A percentile compares a stretch with the other conserved stretches of the same genome.
Evolutionary conservation across 2,113 vertebrate species (phyloP).

Genomic region (Grallaria varia): DNA sequence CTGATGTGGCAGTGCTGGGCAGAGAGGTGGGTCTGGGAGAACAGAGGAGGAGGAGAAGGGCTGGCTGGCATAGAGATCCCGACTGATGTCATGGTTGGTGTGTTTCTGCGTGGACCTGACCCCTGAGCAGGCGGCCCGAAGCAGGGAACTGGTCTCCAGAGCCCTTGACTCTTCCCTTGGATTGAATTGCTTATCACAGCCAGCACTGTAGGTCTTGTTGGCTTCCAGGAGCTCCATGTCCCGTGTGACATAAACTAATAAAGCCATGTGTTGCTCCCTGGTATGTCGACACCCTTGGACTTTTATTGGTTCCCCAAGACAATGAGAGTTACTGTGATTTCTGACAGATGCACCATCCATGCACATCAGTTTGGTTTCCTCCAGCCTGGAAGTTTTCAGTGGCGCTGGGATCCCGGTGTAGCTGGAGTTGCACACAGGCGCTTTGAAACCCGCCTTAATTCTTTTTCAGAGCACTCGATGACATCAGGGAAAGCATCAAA

Average conservation of each 20-base stretch:
- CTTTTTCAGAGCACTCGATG: constrained; percentile 85
- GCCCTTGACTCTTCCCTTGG: fast-evolving
- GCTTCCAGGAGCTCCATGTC: background rate
- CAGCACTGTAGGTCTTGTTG: background rate
- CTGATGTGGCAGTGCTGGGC: fast-evolving
- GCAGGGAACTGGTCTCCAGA: background rate
- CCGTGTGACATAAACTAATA: background rate
- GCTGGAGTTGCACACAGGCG: fast-evolving
- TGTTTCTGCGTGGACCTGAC: background rate
- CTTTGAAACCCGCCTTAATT: background rate
- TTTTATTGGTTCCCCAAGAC: background rate
- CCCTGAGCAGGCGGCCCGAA: background rate
- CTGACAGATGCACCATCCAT: background rate
- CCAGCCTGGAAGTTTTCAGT: background rate
- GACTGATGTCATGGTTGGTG: background rate
- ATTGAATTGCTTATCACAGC: background rate
- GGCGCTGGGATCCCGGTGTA: background rate
- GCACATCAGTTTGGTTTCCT: background rate
- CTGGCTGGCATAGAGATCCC: background rate
- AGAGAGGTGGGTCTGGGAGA: background rate
- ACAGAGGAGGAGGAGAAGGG: background rate
- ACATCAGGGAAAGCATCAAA: constrained; percentile 95
- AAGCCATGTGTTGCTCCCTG: background rate
- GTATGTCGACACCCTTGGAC: background rate
- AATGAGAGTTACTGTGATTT: background rate